Conservation (phyloP, 2,113 vertebrate species). For the Proterorhinus semilunaris region DNA sequence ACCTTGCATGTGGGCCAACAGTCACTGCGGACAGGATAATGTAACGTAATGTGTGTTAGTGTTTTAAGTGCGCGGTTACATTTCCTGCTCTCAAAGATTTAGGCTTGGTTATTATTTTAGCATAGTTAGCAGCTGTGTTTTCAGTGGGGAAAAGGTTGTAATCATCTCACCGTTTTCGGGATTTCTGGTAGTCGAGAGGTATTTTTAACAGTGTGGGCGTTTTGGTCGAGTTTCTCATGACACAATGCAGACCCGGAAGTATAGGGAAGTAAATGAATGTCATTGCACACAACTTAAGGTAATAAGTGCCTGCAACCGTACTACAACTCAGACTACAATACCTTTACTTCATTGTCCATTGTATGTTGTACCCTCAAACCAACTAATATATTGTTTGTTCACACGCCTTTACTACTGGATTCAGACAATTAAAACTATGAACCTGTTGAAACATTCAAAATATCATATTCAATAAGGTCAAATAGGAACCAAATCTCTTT, state of each 20-base stretch:
- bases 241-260: conserved; percentile 31
- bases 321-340: background rate
- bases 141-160: conserved; percentile 53
- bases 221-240: conserved; percentile 61
- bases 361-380: too few relatives aligned
- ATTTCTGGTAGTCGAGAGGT: conserved; percentile 60
- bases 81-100: conserved; percentile 68
- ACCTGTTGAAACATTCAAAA: too few relatives aligned
- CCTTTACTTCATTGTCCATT: too few relatives aligned
- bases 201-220: conserved; percentile 59
- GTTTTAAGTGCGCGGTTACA: conserved; percentile 43
- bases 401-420: too few relatives aligned
- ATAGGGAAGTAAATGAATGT: conserved; percentile 18
- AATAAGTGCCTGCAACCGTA: background rate
- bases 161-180: conserved; percentile 56
- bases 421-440: too few relatives aligned
- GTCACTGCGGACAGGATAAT: conserved; percentile 56
- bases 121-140: conserved; percentile 72
- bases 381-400: background rate
- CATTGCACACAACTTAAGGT: background rate
- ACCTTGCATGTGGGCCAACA: conserved; percentile 67
- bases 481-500: too few relatives aligned
- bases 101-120: conserved; percentile 72
- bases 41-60: conserved; percentile 22
- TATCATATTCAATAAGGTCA: too few relatives aligned